Percentiles rank a stretch among this genome's conserved stretches.
Conservation (phyloP, 53 echinoderm and acorn worm species). For the Antedon mediterranea region DNA sequence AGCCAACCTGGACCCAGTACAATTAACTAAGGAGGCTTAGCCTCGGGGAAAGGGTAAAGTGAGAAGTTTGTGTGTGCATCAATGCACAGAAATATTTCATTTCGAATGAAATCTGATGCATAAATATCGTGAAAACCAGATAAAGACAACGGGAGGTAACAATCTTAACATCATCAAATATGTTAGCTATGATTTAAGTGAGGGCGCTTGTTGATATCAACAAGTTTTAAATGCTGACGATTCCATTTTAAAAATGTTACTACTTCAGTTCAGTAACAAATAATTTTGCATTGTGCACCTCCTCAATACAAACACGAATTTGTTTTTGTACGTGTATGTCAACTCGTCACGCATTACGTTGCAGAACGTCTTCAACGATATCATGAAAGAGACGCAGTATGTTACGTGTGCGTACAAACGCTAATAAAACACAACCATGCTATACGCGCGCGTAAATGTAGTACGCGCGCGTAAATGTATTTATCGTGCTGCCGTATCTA, state of each 20-base stretch:
- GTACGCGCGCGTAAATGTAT: background rate
- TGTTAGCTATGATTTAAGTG: background rate
- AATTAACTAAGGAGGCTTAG: background rate
- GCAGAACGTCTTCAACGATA: no score
- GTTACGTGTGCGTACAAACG: no score
- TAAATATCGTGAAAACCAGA: background rate
- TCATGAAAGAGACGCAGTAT: no score
- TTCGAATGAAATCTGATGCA: constrained; percentile 1
- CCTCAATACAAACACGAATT: no score
- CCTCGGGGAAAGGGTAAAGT: background rate
- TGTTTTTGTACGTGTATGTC: no score
- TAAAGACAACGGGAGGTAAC: background rate
- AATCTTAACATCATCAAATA: background rate
- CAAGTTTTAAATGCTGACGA: no score
- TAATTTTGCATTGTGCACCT: no score
- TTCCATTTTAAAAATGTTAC: no score
- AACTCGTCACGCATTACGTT: no score
- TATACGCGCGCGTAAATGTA: no score
- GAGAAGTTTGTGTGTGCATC: background rate
- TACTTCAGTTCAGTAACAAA: no score
- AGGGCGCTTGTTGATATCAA: constrained; percentile 1
- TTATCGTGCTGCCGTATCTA: background rate
- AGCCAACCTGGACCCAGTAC: background rate
- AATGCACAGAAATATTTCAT: background rate
- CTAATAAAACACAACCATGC: no score